These are phyloP conservation scores for Nemoura dubitans DNA, from an alignment of 2,888 invertebrate species.

Conservation along the genomic window DNA sequence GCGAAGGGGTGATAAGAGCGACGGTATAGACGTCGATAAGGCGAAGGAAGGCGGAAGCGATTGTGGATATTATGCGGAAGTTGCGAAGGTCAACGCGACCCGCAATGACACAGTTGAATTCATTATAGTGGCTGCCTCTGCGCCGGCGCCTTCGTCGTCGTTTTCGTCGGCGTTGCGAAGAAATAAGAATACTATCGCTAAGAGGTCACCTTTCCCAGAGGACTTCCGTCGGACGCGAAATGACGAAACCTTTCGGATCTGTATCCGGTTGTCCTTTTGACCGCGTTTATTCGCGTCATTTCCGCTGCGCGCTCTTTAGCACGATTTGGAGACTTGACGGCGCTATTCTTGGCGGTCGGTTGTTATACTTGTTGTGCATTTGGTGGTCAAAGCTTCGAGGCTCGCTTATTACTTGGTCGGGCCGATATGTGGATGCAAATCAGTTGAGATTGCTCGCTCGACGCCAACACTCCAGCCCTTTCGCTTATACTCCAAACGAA, in stretches of 20 bases:
- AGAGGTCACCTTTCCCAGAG: neutral
- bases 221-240: neutral
- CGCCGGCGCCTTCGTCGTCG: neutral
- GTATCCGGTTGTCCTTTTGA: slow-evolving; percentile 5
- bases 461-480: too few species aligned
- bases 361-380: too few species aligned
- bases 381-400: too few species aligned
- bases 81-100: neutral
- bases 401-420: too few species aligned
- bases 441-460: too few species aligned
- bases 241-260: neutral
- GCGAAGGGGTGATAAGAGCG: neutral
- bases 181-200: neutral
- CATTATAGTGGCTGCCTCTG: neutral
- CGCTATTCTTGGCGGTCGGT: neutral
- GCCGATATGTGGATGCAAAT: too few species aligned
- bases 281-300: neutral
- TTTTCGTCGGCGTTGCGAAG: neutral
- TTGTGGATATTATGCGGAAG: neutral
- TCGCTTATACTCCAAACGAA: too few species aligned
- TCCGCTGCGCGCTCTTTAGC: neutral
- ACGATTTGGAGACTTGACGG: neutral
- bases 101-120: slow-evolving; percentile 12
- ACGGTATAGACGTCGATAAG: neutral
- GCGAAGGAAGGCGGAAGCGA: neutral